Percentiles rank a stretch among this genome's conserved stretches.
These are phyloP conservation scores for Trichogramma dendrolimi DNA, from an alignment of 2,888 invertebrate species.

Conservation along the genomic window DNA sequence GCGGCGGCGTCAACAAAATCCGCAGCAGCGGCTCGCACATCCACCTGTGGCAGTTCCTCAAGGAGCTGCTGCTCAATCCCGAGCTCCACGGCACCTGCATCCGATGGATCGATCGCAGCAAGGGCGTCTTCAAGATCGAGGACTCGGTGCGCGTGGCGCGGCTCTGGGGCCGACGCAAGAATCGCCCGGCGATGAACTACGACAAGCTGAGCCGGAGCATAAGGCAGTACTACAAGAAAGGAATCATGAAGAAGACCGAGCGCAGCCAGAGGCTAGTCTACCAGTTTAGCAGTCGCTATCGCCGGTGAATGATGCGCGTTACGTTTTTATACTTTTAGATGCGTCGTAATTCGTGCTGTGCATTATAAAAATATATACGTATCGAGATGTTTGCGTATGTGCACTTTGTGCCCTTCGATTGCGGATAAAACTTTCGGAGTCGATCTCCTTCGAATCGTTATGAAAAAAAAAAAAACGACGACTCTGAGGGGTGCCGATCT, in stretches of 20 bases:
- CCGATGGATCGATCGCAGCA: conserved; percentile 91
- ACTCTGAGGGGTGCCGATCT: too few species aligned
- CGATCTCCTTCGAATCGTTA: too few species aligned
- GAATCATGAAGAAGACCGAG: conserved; percentile 99
- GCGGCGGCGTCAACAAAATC: conserved; percentile 36
- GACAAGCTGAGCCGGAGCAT: conserved; percentile 97
- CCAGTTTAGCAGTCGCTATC: conserved; percentile 94
- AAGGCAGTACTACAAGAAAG: conserved; percentile 98
- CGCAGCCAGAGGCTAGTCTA: conserved; percentile 96
- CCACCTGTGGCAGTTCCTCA: conserved; percentile 98
- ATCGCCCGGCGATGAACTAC: conserved; percentile 99
- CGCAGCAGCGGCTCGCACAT: conserved; percentile 76
- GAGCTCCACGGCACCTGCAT: conserved; percentile 90
- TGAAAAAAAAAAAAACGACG: too few species aligned
- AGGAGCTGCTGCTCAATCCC: conserved; percentile 86
- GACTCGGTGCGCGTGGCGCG: conserved; percentile 96
- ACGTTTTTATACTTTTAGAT: too few species aligned
- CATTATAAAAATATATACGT: too few species aligned
- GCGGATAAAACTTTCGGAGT: too few species aligned
- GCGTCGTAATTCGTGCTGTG: too few species aligned
- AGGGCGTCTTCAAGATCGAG: conserved; percentile 98
- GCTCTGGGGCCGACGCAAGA: conserved; percentile 96
- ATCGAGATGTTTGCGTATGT: too few species aligned
- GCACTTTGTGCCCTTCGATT: too few species aligned
- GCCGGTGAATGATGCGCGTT: conserved; percentile 6